Conservation (phyloP, 37 sponge, comb jelly and placozoan species). For the Aphrocallistes beatrix region DNA sequence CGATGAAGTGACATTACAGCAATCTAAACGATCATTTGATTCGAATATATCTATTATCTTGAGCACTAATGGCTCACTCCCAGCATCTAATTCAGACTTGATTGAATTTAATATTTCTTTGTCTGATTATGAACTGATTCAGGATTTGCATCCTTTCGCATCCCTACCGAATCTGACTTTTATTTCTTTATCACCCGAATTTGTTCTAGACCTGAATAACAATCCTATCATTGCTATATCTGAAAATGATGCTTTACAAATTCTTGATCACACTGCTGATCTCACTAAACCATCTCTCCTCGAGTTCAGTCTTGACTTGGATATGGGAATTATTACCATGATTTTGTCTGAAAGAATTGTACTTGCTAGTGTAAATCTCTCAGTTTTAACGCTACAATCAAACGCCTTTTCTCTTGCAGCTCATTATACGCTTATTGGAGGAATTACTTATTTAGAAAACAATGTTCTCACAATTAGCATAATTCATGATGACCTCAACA, state of each 20-base stretch:
- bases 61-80: not conserved
- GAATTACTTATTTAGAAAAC: slow-evolving; percentile 23
- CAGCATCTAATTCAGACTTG: not conserved
- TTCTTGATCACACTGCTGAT: slow-evolving; percentile 18
- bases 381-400: not conserved
- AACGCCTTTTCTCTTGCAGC: not conserved
- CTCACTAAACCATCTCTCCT: not conserved
- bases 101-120: not conserved
- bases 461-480: slow-evolving; percentile 28
- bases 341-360: not conserved
- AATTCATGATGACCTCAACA: slow-evolving; percentile 48
- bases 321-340: not conserved
- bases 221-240: slow-evolving; percentile 43
- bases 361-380: not conserved
- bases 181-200: slow-evolving; percentile 39
- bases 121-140: not conserved
- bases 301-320: not conserved
- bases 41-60: not conserved
- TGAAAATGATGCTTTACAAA: slow-evolving; percentile 32
- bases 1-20: slow-evolving; percentile 34
- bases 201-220: slow-evolving; percentile 51
- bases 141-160: not conserved
- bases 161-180: slow-evolving; percentile 26
- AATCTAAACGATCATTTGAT: not conserved
- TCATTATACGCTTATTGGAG: slow-evolving; percentile 37